Base-by-base conservation (phyloP, 2,797 vertebrate species). In the Anguilla marmorata region DNA sequence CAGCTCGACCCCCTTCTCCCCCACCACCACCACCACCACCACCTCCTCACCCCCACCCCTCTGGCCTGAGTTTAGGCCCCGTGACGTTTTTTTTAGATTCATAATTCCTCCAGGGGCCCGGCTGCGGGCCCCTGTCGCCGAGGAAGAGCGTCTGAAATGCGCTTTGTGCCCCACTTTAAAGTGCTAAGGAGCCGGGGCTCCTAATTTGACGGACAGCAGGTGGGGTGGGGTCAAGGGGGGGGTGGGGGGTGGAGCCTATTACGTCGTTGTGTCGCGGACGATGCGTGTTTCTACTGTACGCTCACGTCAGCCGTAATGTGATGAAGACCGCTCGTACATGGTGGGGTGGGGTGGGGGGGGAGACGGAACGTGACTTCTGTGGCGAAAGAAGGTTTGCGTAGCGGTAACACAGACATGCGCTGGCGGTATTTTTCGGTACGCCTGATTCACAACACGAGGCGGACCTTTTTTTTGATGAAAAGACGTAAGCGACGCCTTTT, bases 71-170 rank as follows among this genome's bases (percentile, higher is more conserved):
- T 86, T 84, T 82, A 74, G 63, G n/a, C 63, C 84, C 37, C 12
- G 24, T 63, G 85, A 89, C 52, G 41, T 41, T 84, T 54, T 2
- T 87, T 79, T 86, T 41, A 87, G 56, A 89, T 86, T 88, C 76
- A 74, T 86, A 74, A 27, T 12, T 50, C 37, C 19, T 27, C 74
- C 45, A 33, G 19, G 19, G 27, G 37, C 2, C 16, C 84, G 45
- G 86, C 45, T 24, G 52, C 58, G 48, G 4, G 11, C 30, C 63
- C 5, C 27, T 69, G 60, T 86, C 80, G 74, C 63, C 41, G 30
- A 76, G 41, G 72, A 89, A 14, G 82, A 3, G 33, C 5, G 52
- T 76, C 85, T 85, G 2, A 30, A 41, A 85, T 37, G 24, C 37
- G 12, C n/a, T 19, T 56, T 27, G 24, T 12, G 45, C 33, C 0